Evolutionary conservation across 2,113 vertebrate genomes (phyloP), one percentile per base, ranked within the genome.

Genomic region (Lamprologus callipterus): DNA sequence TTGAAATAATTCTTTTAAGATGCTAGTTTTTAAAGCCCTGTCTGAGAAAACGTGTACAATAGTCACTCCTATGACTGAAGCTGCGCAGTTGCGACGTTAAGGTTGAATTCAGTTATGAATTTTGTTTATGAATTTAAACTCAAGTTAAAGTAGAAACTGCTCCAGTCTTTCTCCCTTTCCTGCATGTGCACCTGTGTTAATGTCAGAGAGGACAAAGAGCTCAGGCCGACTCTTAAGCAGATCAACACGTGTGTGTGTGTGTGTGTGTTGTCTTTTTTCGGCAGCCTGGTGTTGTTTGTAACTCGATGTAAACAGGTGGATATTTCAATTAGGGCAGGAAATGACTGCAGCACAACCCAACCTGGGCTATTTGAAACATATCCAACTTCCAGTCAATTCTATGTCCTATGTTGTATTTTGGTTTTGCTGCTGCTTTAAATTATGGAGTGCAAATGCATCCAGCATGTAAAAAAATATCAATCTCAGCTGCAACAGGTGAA

Each of bases 171-270:
- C 85, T 79, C 37, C 58, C 7, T 9, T 73, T 68, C 26, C 82
- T 57, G 23, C 40, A 28, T 47, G 17, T 26, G 19, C 70, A 53
- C 42, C 73, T 60, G 54, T 54, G 58, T 78, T 81, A 91, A 87
- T 88, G 87, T 92, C 91, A 92, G 53, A 9, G 19, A 90, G 90
- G 90, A 92, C 89, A 88, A 89, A 90, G 78, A 88, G 90, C 85
- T 93, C 89, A 91, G 81, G 85, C 35, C 14, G 7, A 51, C 55
- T 35, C 45, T 79, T 90, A 94, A 94, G 87, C 75, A 90, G 91
- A 84, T 91, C 84, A 83, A 47, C 83, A 26, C 47, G 13, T 57
- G 85, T 54, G 37, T 45, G 70, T 26, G 7, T 60, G 17, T n/a
- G 31, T 21, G 13, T 65, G 84, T 57, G 65, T 85, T 83, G 26